These are phyloP conservation scores for Trisateles emortualis DNA, from an alignment of 2,888 invertebrate species.

Conservation along the genomic window DNA sequence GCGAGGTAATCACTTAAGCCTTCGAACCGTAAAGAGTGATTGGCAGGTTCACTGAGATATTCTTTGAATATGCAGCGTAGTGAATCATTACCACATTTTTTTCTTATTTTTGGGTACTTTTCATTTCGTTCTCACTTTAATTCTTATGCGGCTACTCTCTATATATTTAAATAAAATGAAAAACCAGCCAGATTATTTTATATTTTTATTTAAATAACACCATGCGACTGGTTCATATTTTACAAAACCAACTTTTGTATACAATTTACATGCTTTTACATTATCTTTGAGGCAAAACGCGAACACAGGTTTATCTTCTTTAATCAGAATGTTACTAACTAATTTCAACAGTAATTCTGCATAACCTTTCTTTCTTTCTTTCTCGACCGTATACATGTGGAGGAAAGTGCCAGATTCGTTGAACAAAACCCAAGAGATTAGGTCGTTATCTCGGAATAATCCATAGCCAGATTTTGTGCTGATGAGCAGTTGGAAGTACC, in stretches of 20 bases:
- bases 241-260: constrained; percentile 56
- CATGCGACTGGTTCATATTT: constrained; percentile 46
- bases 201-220: constrained; percentile 36
- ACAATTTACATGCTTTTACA: constrained; percentile 52
- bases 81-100: too few relatives aligned
- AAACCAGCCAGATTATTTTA: background rate
- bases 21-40: too few relatives aligned
- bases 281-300: constrained; percentile 59
- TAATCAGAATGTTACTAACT: constrained; percentile 52
- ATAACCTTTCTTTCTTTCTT: constrained; percentile 61
- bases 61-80: too few relatives aligned
- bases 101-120: too few relatives aligned
- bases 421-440: constrained; percentile 60
- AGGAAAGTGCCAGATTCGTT: constrained; percentile 60
- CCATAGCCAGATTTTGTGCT: constrained; percentile 58
- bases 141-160: too few relatives aligned
- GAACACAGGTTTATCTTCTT: constrained; percentile 50
- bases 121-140: too few relatives aligned
- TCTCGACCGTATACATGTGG: constrained; percentile 61
- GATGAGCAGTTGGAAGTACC: constrained; percentile 56
- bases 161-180: too few relatives aligned
- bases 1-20: too few relatives aligned
- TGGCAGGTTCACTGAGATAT: too few relatives aligned
- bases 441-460: constrained; percentile 49
- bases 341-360: constrained; percentile 58